These are phyloP conservation scores for Chromoteleia sp. DNA, from an alignment of 2,888 invertebrate genomes.

Conservation along the genomic window DNA sequence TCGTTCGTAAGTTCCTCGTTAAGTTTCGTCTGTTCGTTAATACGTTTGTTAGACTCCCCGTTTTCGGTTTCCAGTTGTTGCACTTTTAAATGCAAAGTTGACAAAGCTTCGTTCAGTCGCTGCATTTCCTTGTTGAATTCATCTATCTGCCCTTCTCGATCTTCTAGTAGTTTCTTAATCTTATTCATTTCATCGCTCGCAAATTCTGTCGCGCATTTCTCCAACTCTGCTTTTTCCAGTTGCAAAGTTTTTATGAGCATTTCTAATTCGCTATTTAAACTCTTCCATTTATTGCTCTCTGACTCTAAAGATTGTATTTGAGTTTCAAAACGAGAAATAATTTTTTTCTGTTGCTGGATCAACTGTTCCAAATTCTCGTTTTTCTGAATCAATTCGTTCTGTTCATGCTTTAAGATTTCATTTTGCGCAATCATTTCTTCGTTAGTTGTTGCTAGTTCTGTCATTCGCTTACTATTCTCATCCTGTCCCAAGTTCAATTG, in stretches of 20 bases:
- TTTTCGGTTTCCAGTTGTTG: slow-evolving; percentile 49
- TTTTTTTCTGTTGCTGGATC: slow-evolving; percentile 29
- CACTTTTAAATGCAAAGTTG: background rate
- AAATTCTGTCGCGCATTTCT: slow-evolving; percentile 41
- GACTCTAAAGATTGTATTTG: slow-evolving; percentile 35
- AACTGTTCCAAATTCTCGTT: slow-evolving; percentile 63
- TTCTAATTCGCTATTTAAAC: slow-evolving; percentile 56
- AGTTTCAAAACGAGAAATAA: slow-evolving; percentile 14
- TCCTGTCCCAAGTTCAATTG: slow-evolving; percentile 8
- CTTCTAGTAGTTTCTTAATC: slow-evolving; percentile 53
- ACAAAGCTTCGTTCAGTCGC: background rate
- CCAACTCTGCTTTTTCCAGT: slow-evolving; percentile 19
- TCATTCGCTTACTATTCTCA: slow-evolving; percentile 54
- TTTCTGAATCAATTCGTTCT: slow-evolving; percentile 73
- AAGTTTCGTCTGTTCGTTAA: slow-evolving; percentile 9
- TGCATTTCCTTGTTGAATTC: background rate
- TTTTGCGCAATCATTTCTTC: slow-evolving; percentile 73
- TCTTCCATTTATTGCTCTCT: slow-evolving; percentile 38
- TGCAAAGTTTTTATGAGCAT: slow-evolving; percentile 10
- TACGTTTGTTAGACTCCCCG: background rate
- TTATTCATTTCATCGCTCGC: slow-evolving; percentile 49
- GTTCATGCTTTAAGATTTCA: slow-evolving; percentile 74
- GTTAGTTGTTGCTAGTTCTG: slow-evolving; percentile 63
- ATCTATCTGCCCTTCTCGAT: background rate
- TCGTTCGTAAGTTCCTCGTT: slow-evolving; percentile 52